Evolutionary conservation across 2,113 vertebrate genomes (phyloP).

Genomic region (Pangasianodon hypophthalmus): DNA sequence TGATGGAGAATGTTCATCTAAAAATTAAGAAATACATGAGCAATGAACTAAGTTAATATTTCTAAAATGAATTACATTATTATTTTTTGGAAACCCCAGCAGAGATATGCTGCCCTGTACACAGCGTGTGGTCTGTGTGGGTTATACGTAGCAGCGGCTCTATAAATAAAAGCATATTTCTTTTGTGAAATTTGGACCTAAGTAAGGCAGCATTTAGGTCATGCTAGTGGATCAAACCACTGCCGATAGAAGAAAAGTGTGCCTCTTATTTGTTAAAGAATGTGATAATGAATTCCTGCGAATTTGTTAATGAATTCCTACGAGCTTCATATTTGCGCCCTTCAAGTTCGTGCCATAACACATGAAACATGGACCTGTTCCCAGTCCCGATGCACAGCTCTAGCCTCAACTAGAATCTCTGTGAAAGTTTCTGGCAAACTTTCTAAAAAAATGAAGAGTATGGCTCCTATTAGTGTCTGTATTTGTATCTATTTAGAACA

Average conservation of each 20-base stretch:
- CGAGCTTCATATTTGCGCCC: background rate
- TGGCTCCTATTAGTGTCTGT: background rate
- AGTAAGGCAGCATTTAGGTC: background rate
- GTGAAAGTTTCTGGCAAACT: background rate
- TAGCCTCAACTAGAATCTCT: background rate
- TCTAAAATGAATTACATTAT: background rate
- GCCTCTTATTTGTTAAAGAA: background rate
- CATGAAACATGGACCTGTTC: background rate
- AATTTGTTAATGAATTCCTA: background rate
- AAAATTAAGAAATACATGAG: background rate
- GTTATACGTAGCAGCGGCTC: background rate
- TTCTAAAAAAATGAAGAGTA: background rate
- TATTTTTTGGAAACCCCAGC: background rate
- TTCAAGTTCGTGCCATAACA: background rate
- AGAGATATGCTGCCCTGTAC: background rate
- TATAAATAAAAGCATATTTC: background rate
- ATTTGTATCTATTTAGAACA: background rate
- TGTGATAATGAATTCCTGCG: too few relatives aligned
- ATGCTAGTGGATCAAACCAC: background rate
- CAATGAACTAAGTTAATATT: background rate
- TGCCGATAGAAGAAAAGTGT: background rate
- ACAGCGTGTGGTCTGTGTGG: background rate
- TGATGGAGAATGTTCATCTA: background rate
- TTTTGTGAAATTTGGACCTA: background rate
- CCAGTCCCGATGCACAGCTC: background rate